phyloP scores from a whole-genome alignment of 64 coral and sea anemone species.

The Montipora capricornis region DNA sequence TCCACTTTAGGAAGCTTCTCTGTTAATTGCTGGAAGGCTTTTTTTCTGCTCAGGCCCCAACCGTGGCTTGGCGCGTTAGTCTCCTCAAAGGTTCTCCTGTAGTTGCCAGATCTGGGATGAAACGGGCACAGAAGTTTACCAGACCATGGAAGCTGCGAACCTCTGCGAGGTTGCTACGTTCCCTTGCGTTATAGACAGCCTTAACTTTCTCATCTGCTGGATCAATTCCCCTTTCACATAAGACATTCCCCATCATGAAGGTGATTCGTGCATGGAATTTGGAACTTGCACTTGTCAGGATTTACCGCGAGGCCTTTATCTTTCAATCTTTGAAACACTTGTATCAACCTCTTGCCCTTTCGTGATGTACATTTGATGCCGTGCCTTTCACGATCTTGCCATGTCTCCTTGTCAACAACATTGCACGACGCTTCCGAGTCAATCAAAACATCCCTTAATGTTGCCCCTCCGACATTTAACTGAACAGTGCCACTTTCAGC shows the following conservation, averaged over 20 bases:
- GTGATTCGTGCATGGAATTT: constrained; percentile 33
- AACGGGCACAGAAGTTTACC: neutral
- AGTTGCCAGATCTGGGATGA: no score
- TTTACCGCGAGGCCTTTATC: constrained; percentile 45
- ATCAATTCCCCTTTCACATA: neutral
- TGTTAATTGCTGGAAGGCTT: no score
- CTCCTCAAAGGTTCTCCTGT: no score
- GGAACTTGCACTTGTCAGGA: constrained; percentile 50
- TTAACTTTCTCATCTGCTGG: constrained; percentile 51
- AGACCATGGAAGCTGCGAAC: constrained; percentile 12
- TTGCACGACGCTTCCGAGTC: neutral
- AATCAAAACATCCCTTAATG: neutral
- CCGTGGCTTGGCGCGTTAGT: no score
- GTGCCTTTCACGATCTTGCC: neutral
- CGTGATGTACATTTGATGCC: constrained; percentile 48
- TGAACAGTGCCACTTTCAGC: neutral
- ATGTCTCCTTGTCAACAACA: neutral
- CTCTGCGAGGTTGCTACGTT: neutral
- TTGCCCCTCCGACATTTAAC: neutral
- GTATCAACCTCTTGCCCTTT: constrained; percentile 9
- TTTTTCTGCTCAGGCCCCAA: no score
- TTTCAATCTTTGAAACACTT: constrained; percentile 14
- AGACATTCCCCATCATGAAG: constrained; percentile 40
- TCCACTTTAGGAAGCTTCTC: no score
- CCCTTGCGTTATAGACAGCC: constrained; percentile 31